A percentile compares a stretch with the other conserved stretches of the same genome.
Evolutionary conservation across 2,888 invertebrate genomes (phyloP).

Genomic region (Sericinus montela): DNA sequence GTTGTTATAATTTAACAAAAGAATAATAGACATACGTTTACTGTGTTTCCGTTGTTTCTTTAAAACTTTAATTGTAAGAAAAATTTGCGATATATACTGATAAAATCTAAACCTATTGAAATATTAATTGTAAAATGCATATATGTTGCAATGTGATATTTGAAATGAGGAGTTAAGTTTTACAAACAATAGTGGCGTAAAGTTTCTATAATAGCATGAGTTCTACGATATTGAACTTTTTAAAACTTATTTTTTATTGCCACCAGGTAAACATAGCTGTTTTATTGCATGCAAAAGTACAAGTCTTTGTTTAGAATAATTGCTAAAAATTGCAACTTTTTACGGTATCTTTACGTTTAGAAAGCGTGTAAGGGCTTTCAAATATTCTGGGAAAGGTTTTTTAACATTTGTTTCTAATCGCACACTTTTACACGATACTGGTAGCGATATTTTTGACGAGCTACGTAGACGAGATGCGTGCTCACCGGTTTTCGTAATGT

Average conservation of each 20-base stretch:
- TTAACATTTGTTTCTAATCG: background rate
- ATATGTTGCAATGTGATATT: no score
- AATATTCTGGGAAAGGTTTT: constrained; percentile 22
- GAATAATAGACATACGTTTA: background rate
- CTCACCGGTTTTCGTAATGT: no score
- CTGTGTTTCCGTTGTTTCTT: background rate
- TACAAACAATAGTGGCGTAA: no score
- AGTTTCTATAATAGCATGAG: no score
- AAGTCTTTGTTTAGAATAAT: constrained; percentile 27
- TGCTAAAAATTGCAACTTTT: constrained; percentile 48
- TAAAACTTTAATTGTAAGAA: no score
- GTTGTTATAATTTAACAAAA: background rate
- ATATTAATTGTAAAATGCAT: no score
- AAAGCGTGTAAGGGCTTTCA: constrained; percentile 44
- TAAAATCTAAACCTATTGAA: no score
- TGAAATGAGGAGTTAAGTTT: no score
- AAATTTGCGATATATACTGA: no score
- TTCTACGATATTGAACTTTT: no score
- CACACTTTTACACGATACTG: background rate
- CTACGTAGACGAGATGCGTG: background rate
- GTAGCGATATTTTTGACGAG: no score
- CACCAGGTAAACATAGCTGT: constrained; percentile 22
- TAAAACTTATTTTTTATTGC: constrained; percentile 23
- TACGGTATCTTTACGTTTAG: constrained; percentile 40
- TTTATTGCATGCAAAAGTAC: constrained; percentile 26